Percentiles rank a stretch among this genome's conserved stretches.
Evolutionary conservation across 2,888 invertebrate genomes (phyloP).

Genomic region (Zygaena filipendulae): DNA sequence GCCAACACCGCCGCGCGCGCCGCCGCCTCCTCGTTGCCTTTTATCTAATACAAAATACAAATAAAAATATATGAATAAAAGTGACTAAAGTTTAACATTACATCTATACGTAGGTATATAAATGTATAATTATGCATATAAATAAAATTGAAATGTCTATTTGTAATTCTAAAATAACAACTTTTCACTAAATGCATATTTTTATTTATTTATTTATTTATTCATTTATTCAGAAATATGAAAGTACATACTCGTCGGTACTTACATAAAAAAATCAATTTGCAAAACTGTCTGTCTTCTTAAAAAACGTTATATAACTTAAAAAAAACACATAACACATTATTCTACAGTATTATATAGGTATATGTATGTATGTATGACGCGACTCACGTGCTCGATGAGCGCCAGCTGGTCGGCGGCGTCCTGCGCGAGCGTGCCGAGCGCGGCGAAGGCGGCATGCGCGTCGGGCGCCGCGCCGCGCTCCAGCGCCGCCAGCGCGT

Average conservation of each 20-base stretch:
- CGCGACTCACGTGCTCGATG: not conserved
- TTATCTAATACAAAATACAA: constrained; percentile 25
- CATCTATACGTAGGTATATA: not conserved
- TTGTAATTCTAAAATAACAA: too few relatives aligned
- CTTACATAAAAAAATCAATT: too few relatives aligned
- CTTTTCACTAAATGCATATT: constrained; percentile 5
- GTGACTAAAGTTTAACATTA: too few relatives aligned
- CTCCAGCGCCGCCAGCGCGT: constrained; percentile 40
- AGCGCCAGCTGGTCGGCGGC: constrained; percentile 4
- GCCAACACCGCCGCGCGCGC: constrained; percentile 38
- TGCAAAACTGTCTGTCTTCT: too few relatives aligned
- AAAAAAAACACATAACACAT: too few relatives aligned
- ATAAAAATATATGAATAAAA: not conserved
- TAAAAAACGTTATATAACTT: too few relatives aligned
- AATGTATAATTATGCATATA: not conserved
- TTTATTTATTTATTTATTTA: too few relatives aligned
- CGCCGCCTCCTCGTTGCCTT: constrained; percentile 42
- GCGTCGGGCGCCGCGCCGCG: constrained; percentile 33
- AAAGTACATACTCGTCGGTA: constrained; percentile 23
- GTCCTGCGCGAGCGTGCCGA: too few relatives aligned
- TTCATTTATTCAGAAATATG: too few relatives aligned
- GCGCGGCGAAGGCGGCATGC: constrained; percentile 35
- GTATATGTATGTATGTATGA: too few relatives aligned
- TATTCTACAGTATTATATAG: too few relatives aligned
- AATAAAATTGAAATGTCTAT: too few relatives aligned